A percentile compares a stretch with the other conserved stretches of the same genome.
phyloP scores from a whole-genome alignment of 2,888 invertebrate genomes.

The Sialis lutaria region DNA sequence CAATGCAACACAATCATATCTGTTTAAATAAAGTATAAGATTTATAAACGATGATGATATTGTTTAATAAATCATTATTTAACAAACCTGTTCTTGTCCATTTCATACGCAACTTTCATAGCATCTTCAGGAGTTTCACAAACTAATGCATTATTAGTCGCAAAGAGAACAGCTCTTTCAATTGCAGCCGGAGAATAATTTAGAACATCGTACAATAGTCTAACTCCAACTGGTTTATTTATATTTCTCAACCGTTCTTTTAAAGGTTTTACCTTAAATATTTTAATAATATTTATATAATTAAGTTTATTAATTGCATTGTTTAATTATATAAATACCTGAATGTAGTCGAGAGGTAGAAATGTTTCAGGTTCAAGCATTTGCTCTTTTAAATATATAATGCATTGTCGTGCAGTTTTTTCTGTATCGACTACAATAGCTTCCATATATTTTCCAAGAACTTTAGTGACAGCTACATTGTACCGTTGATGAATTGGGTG shows the following conservation, averaged over 20 bases:
- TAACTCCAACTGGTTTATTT: conserved; percentile 86
- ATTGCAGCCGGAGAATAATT: conserved; percentile 89
- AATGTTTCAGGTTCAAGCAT: conserved; percentile 98
- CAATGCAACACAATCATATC: conserved; percentile 68
- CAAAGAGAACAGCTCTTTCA: conserved; percentile 91
- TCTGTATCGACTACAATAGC: conserved; percentile 98
- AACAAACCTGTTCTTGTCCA: conserved; percentile 67
- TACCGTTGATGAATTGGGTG: conserved; percentile 97
- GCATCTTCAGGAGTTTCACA: conserved; percentile 98
- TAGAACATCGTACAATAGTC: conserved; percentile 90
- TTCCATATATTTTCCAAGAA: conserved; percentile 98
- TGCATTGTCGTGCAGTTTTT: conserved; percentile 89
- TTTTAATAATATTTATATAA: too few species aligned
- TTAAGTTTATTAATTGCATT: too few species aligned
- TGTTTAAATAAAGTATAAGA: background rate
- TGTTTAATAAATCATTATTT: too few species aligned
- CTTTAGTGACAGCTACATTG: conserved; percentile 94
- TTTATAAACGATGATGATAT: too few species aligned
- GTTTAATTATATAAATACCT: conserved; percentile 21
- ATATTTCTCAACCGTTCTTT: conserved; percentile 69
- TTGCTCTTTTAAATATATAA: conserved; percentile 92
- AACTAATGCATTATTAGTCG: conserved; percentile 97
- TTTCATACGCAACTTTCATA: conserved; percentile 84
- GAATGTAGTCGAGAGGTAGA: conserved; percentile 87
- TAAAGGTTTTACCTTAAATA: conserved; percentile 57